Conservation (phyloP, 2,113 vertebrate genomes). For the Melospiza georgiana region DNA sequence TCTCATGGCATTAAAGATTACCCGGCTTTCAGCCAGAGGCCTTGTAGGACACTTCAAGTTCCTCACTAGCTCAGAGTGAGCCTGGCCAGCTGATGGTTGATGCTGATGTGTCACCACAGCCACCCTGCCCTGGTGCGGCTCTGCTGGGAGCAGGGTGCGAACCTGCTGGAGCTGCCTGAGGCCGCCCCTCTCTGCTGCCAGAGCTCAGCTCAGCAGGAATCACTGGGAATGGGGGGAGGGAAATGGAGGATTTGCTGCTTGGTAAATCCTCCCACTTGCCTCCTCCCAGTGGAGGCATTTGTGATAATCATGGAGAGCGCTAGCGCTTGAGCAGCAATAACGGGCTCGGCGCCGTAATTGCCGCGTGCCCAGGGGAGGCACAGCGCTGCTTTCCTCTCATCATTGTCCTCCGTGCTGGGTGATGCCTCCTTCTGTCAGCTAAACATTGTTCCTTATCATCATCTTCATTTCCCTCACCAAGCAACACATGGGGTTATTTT, state of each 20-base stretch:
- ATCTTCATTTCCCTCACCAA: not conserved
- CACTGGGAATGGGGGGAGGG: not conserved
- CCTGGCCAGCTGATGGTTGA: too few species aligned
- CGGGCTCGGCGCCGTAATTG: not conserved
- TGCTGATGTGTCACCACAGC: not conserved
- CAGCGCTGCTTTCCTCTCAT: not conserved
- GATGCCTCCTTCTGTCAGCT: not conserved
- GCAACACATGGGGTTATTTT: not conserved
- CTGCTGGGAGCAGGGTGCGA: accelerated
- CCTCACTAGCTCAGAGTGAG: not conserved
- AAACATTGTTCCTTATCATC: not conserved
- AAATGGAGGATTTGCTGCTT: not conserved
- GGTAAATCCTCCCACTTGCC: conserved; percentile 40
- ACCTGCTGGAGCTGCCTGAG: not conserved
- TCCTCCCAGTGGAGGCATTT: conserved; percentile 35
- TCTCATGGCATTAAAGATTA: not conserved
- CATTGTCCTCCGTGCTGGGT: accelerated
- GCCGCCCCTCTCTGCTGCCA: not conserved
- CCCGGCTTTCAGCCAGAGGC: not conserved
- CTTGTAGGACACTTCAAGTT: not conserved
- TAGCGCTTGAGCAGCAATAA: conserved; percentile 17
- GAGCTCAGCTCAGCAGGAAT: not conserved
- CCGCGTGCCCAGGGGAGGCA: conserved; percentile 21
- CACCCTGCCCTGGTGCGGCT: not conserved
- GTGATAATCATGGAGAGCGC: conserved; percentile 11